These are phyloP conservation scores for Magallana ariakensis DNA, from an alignment of 1,140 invertebrate genomes.

Conservation along the genomic window DNA sequence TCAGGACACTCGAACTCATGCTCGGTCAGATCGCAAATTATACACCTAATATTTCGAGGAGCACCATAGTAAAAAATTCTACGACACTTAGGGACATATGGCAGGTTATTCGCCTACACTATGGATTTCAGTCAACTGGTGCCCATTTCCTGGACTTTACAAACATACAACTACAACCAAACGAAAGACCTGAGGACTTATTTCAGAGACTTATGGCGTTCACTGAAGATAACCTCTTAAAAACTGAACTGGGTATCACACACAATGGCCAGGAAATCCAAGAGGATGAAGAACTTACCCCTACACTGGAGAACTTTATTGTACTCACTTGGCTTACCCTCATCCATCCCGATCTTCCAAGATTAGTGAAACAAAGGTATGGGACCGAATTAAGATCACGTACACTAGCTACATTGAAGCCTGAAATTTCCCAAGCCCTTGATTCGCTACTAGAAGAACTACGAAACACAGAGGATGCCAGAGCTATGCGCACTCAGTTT, in stretches of 20 bases:
- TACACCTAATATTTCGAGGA: slow-evolving; percentile 50
- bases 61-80: slow-evolving; percentile 57
- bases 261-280: slow-evolving; percentile 41
- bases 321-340: slow-evolving; percentile 52
- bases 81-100: too few species aligned
- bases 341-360: slow-evolving; percentile 53
- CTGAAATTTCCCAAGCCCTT: slow-evolving; percentile 61
- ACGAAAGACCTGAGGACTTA: slow-evolving; percentile 58
- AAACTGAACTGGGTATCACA: slow-evolving; percentile 45
- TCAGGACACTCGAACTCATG: slow-evolving; percentile 49
- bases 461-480: slow-evolving; percentile 17
- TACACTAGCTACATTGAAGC: slow-evolving; percentile 59
- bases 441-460: slow-evolving; percentile 57
- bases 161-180: slow-evolving; percentile 44
- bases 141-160: slow-evolving; percentile 53
- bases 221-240: slow-evolving; percentile 42
- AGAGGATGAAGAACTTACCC: slow-evolving; percentile 56
- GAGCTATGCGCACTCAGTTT: slow-evolving; percentile 10
- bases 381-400: slow-evolving; percentile 56
- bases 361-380: slow-evolving; percentile 57
- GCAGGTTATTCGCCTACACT: too few species aligned
- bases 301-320: too few species aligned
- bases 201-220: slow-evolving; percentile 59
- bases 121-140: slow-evolving; percentile 54
- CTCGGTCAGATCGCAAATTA: slow-evolving; percentile 56